phyloP scores from a whole-genome alignment of 2,888 invertebrate species.

The Drosophila flavopinicola region DNA sequence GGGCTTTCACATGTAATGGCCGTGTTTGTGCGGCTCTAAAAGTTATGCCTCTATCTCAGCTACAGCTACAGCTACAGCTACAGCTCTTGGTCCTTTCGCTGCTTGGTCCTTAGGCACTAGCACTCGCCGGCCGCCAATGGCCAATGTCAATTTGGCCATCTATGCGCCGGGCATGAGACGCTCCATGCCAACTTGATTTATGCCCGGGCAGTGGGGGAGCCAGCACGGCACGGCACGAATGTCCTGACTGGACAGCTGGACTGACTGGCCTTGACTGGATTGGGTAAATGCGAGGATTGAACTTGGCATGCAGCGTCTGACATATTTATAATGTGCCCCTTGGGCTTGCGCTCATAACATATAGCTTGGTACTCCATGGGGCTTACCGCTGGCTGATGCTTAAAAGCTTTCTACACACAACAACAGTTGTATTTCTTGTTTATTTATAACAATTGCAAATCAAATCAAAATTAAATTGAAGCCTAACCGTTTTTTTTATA shows the following conservation, averaged over 20 bases:
- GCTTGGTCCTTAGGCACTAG: slow-evolving; percentile 17
- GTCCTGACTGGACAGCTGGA: slow-evolving; percentile 5
- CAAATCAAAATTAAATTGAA: no score
- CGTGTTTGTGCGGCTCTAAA: slow-evolving; percentile 70
- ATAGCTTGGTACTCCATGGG: slow-evolving; percentile 6
- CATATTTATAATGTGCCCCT: slow-evolving; percentile 33
- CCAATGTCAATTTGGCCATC: slow-evolving; percentile 50
- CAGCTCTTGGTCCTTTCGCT: slow-evolving; percentile 6
- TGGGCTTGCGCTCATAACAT: neutral
- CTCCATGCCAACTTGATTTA: slow-evolving; percentile 52
- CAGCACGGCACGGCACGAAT: slow-evolving; percentile 25
- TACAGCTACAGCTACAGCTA: slow-evolving; percentile 3
- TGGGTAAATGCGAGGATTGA: slow-evolving; percentile 24
- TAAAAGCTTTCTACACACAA: neutral
- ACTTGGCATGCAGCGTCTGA: slow-evolving; percentile 28
- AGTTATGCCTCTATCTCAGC: slow-evolving; percentile 58
- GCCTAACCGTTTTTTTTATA: no score
- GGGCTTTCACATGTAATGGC: slow-evolving; percentile 73
- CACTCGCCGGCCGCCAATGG: slow-evolving; percentile 12
- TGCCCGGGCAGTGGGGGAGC: slow-evolving; percentile 7
- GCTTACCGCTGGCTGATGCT: slow-evolving; percentile 11
- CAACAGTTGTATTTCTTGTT: neutral
- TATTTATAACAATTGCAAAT: neutral
- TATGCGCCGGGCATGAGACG: slow-evolving; percentile 1
- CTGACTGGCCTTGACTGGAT: slow-evolving; percentile 3